Conservation (phyloP, 2,888 invertebrate genomes). For the Cloeon dipterum region DNA sequence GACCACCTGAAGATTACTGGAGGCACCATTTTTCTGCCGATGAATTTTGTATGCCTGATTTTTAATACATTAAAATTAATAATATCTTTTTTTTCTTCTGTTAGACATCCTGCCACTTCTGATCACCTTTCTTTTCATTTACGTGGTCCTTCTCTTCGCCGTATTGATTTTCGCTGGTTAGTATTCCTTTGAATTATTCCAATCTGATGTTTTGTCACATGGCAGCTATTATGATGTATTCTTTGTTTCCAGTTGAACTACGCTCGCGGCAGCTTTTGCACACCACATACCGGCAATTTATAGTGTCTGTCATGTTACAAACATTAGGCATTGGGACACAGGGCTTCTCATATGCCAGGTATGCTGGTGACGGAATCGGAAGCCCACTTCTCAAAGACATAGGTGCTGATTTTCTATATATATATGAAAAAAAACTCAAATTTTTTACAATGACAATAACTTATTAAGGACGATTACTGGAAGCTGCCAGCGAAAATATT, state of each 20-base stretch:
- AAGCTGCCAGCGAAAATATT: constrained; percentile 46
- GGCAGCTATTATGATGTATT: background rate
- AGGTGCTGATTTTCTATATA: no score
- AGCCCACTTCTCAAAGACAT: constrained; percentile 20
- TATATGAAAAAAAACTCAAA: background rate
- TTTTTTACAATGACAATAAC: constrained; percentile 12
- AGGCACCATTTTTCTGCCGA: constrained; percentile 84
- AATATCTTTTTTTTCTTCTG: constrained; percentile 12
- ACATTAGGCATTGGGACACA: constrained; percentile 43
- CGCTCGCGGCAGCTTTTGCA: constrained; percentile 62
- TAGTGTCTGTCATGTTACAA: constrained; percentile 45
- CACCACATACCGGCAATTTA: constrained; percentile 68
- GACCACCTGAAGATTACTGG: constrained; percentile 54
- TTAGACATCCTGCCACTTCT: constrained; percentile 73
- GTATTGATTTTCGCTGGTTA: constrained; percentile 43
- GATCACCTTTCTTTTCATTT: constrained; percentile 46
- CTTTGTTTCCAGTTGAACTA: constrained; percentile 34
- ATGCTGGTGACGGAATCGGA: constrained; percentile 49
- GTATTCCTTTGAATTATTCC: background rate
- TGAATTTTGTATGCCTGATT: constrained; percentile 60
- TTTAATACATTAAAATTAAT: constrained; percentile 2
- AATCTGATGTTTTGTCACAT: background rate
- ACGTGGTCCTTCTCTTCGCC: constrained; percentile 43
- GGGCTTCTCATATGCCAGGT: constrained; percentile 47
- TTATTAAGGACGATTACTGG: constrained; percentile 38